Percentiles rank a stretch among this genome's conserved stretches.
Conservation (phyloP, 2,797 vertebrate species). For the Paramormyrops hopkinsi region DNA sequence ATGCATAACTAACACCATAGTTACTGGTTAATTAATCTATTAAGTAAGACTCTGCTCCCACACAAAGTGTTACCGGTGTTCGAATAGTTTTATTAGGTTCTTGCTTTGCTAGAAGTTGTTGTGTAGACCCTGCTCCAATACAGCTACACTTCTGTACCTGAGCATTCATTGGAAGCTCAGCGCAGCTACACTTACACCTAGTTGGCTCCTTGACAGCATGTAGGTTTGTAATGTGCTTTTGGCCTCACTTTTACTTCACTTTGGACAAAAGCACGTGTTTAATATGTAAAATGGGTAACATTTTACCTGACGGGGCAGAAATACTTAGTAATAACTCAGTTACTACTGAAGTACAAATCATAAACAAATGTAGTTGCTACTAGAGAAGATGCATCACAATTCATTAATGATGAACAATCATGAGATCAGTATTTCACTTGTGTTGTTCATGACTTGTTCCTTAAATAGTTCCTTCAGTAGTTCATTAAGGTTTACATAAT, state of each 20-base stretch:
- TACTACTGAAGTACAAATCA: neutral
- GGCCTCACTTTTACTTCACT: neutral
- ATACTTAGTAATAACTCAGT: neutral
- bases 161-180: neutral
- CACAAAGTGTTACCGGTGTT: neutral
- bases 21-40: neutral
- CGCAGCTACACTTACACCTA: neutral
- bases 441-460: neutral
- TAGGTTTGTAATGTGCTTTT: neutral
- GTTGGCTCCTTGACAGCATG: neutral
- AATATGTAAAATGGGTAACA: neutral
- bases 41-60: neutral
- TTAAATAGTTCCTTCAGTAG: neutral
- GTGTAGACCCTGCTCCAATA: neutral
- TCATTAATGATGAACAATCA: neutral
- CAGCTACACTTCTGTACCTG: neutral
- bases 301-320: neutral
- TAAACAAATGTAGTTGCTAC: neutral
- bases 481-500: neutral
- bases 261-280: neutral
- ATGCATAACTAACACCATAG: neutral
- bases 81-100: neutral
- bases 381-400: neutral
- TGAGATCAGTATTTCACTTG: neutral
- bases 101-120: neutral